Conservation (phyloP, 2,113 vertebrate genomes). For the Marcusenius ussheri region DNA sequence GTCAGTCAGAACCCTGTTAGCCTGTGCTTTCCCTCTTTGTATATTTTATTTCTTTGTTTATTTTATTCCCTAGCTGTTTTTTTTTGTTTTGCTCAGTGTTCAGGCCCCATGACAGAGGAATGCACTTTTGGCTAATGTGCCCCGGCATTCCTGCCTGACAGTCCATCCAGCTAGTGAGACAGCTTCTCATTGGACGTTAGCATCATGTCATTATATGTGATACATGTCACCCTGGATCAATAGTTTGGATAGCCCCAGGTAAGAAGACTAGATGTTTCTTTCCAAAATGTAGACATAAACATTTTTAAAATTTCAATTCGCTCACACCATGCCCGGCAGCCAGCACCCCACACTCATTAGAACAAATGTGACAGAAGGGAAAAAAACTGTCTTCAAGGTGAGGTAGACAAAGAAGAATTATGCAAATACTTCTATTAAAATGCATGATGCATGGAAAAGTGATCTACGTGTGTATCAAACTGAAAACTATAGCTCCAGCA, state of each 20-base stretch:
- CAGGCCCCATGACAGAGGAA: slow-evolving; percentile 23
- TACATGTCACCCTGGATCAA: slow-evolving; percentile 59
- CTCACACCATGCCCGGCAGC: slow-evolving; percentile 11
- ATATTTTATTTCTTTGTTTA: slow-evolving; percentile 7
- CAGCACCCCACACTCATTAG: slow-evolving; percentile 26
- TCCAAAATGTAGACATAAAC: slow-evolving; percentile 31
- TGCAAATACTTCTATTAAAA: slow-evolving; percentile 22
- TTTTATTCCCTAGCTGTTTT: slow-evolving; percentile 1
- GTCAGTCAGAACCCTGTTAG: neutral
- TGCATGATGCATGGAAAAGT: slow-evolving; percentile 12
- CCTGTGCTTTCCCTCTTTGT: neutral
- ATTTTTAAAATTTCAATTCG: slow-evolving; percentile 24
- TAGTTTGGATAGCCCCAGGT: slow-evolving; percentile 46
- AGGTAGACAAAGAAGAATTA: slow-evolving; percentile 8
- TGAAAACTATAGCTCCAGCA: slow-evolving; percentile 4
- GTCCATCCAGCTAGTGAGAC: slow-evolving; percentile 45
- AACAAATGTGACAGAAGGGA: slow-evolving; percentile 8
- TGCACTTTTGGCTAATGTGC: slow-evolving; percentile 38
- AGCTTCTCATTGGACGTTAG: slow-evolving; percentile 63
- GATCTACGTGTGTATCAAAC: slow-evolving; percentile 14
- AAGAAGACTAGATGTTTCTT: slow-evolving; percentile 38
- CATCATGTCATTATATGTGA: slow-evolving; percentile 49
- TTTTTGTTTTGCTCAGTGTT: neutral
- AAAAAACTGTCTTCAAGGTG: slow-evolving; percentile 11
- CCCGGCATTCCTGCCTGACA: slow-evolving; percentile 49